These are phyloP conservation scores for Agrilus planipennis DNA, from an alignment of 1,140 invertebrate genomes.

Conservation along the genomic window DNA sequence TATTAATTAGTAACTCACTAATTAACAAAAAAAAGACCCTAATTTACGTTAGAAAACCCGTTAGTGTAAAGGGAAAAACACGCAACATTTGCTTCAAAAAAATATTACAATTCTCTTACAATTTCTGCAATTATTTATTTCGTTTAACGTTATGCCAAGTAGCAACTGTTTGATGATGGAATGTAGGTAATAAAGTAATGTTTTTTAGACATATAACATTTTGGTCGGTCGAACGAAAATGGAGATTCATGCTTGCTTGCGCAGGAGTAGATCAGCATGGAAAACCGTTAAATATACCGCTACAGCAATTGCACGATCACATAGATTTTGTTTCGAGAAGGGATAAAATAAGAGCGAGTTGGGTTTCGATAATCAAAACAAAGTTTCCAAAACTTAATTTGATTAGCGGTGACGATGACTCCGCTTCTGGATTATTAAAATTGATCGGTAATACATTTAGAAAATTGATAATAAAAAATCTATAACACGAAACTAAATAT, in stretches of 20 bases:
- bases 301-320: conserved; percentile 16
- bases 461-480: conserved; percentile 8
- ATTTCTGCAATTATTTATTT: too few species aligned
- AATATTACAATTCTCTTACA: too few species aligned
- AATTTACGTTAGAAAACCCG: too few species aligned
- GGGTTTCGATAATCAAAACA: conserved; percentile 18
- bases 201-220: conserved; percentile 32
- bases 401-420: conserved; percentile 16
- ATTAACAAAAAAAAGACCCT: too few species aligned
- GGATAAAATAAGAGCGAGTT: conserved; percentile 23
- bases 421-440: conserved; percentile 19
- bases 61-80: too few species aligned
- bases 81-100: too few species aligned
- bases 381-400: conserved; percentile 20
- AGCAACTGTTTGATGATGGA: too few species aligned
- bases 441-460: conserved; percentile 20
- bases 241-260: conserved; percentile 31
- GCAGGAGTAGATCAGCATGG: conserved; percentile 18
- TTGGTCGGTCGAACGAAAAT: conserved; percentile 29
- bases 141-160: too few species aligned
- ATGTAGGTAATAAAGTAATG: too few species aligned
- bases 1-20: too few species aligned
- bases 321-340: conserved; percentile 16
- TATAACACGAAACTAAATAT: too few species aligned
- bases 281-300: conserved; percentile 11